Base-by-base conservation (phyloP, 2,113 vertebrate species). In the Meleagris gallopavo region DNA sequence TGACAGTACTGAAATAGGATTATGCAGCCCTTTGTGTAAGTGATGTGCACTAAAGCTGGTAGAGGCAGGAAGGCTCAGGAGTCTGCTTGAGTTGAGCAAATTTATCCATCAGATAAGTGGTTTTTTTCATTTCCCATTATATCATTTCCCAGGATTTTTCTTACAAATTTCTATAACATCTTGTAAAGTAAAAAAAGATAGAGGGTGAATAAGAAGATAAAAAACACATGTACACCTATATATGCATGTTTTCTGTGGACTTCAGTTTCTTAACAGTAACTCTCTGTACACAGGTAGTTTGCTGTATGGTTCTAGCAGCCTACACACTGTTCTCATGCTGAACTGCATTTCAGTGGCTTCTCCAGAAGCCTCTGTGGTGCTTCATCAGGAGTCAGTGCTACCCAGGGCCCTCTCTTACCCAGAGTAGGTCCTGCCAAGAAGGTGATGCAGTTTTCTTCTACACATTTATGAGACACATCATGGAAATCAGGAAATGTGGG, bases 11-110 rank as follows among this genome's bases (percentile, higher is more conserved):
- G 77, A 74, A 65, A 19, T 32, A 13, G 67, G 85, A 60, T 86
- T 89, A 67, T 71, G 25, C 64, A 86, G 65, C 6, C 38, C 11
- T 77, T 91, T 93, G 60, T 90, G 45, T 32, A 70, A 94, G 43
- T 57, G 40, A 58, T 62, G 24, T 60, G 27, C 19, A 6, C 21
- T 38, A 38, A 78, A 83, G 25, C 38, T 74, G 15, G 30, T 30
- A 70, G 30, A 18, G 52, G 48, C 36, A 24, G 38, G 61, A 79
- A 83, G 55, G 43, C 43, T 61, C 13, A 20, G 27, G 50, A 22
- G 74, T 60, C 61, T 83, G 22, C 50, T 60, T 54, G n/a, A 43
- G 22, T 65, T 54, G 45, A 94, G 18, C 61, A 60, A 27, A 22
- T 55, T 70, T 78, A 70, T 60, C n/a, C 29, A 50, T 19, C 38